These are phyloP conservation scores for Tokudaia tokunoshimensis DNA, from an alignment of 2,797 vertebrate genomes.

Conservation along the genomic window DNA sequence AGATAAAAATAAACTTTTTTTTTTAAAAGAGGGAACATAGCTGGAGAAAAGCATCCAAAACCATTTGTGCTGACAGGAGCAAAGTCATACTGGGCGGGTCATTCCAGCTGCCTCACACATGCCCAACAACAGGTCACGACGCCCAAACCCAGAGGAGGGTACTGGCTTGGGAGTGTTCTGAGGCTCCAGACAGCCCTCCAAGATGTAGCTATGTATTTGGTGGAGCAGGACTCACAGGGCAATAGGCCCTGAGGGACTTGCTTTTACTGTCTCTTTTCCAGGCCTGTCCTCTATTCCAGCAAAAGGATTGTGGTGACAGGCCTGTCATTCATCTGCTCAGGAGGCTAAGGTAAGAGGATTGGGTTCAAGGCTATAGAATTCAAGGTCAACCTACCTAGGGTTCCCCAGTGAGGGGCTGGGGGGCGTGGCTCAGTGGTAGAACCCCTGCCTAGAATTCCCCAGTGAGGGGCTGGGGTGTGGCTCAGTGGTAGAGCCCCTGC, in stretches of 20 bases:
- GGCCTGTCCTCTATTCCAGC: background rate
- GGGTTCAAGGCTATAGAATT: background rate
- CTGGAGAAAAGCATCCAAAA: background rate
- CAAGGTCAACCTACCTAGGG: background rate
- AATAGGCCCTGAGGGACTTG: background rate
- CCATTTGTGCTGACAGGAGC: accelerated
- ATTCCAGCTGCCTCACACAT: background rate
- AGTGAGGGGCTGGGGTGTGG: background rate
- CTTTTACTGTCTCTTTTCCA: background rate
- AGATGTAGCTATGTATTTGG: background rate
- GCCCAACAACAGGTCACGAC: background rate
- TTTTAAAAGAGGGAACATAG: background rate
- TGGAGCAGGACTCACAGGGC: background rate
- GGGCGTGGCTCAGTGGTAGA: background rate
- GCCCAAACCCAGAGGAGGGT: background rate
- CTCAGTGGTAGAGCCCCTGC: background rate
- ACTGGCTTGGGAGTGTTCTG: background rate
- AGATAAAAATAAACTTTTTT: background rate
- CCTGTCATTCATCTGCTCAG: background rate
- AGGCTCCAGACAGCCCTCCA: too few relatives aligned
- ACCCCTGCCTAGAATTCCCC: background rate
- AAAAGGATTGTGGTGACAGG: background rate
- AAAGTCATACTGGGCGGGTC: background rate
- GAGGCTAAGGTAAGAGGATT: background rate
- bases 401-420: background rate